A percentile compares a stretch with the other conserved stretches of the same genome.
phyloP scores from a whole-genome alignment of 1,140 invertebrate species.

The Drosophila takahashii region DNA sequence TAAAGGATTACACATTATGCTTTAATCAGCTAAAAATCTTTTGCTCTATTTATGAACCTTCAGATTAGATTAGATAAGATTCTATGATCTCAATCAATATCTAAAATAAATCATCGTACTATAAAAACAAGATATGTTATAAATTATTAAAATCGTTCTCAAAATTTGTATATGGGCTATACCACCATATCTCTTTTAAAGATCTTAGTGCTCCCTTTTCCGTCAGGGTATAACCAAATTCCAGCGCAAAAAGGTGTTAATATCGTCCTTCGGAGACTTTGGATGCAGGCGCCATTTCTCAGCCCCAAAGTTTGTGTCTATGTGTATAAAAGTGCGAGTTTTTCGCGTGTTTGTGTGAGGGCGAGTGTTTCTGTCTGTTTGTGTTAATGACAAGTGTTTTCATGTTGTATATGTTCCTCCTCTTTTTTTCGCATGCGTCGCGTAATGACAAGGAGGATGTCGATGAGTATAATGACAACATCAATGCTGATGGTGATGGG shows the following conservation, averaged over 20 bases:
- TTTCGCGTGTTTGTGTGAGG: conserved; percentile 22
- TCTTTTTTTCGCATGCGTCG: conserved; percentile 47
- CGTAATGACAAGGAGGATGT: conserved; percentile 77
- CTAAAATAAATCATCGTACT: neutral
- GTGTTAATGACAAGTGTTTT: conserved; percentile 81
- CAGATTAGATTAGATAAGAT: no score
- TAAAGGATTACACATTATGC: no score
- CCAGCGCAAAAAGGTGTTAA: conserved; percentile 27
- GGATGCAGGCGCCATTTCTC: conserved; percentile 42
- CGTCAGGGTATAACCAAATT: conserved; percentile 22
- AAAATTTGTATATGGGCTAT: no score
- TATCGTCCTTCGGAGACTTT: conserved; percentile 13
- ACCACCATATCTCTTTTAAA: neutral
- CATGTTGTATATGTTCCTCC: conserved; percentile 52
- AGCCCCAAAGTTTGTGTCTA: conserved; percentile 12
- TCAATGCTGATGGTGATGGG: conserved; percentile 76
- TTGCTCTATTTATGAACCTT: no score
- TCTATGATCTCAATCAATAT: no score
- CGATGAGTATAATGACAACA: conserved; percentile 79
- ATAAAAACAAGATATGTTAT: no score
- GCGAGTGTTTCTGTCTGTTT: conserved; percentile 50
- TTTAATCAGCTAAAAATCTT: no score
- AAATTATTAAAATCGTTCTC: neutral
- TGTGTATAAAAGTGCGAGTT: conserved; percentile 19
- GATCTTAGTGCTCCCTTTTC: neutral